Evolutionary conservation across 1,140 invertebrate genomes (phyloP).

Genomic region (Calephelis nemesis): DNA sequence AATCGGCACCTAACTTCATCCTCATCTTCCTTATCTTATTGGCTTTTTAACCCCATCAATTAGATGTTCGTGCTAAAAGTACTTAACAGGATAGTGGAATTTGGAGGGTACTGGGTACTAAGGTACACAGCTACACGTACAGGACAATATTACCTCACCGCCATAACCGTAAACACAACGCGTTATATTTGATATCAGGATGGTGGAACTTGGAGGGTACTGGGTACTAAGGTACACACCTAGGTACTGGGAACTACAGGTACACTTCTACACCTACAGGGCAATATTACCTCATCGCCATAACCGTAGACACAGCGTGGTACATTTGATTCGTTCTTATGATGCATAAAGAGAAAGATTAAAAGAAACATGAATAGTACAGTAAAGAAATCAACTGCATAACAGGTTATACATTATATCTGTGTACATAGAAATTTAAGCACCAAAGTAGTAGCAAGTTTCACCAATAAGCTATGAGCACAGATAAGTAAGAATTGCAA

Average conservation of each 20-base stretch:
- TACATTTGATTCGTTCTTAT: constrained; percentile 92
- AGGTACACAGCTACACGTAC: constrained; percentile 41
- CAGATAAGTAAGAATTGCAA: not conserved
- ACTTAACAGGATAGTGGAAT: no score
- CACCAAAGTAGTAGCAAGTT: not conserved
- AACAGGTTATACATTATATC: constrained; percentile 5
- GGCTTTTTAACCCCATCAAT: no score
- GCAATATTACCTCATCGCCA: constrained; percentile 91
- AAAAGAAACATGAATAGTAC: constrained; percentile 76
- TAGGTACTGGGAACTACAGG: no score
- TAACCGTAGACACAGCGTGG: constrained; percentile 93
- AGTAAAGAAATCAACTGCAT: constrained; percentile 3
- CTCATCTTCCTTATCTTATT: no score
- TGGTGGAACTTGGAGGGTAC: no score
- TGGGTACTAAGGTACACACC: no score
- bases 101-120: no score
- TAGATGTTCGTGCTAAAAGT: no score
- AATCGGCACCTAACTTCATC: no score
- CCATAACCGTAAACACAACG: constrained; percentile 93
- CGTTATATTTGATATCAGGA: constrained; percentile 89
- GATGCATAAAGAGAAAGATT: constrained; percentile 80
- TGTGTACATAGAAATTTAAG: not conserved
- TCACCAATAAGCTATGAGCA: not conserved
- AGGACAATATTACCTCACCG: constrained; percentile 89
- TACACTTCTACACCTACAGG: constrained; percentile 49